phyloP scores from a whole-genome alignment of 2,113 vertebrate species.

The Glaucomys volans region DNA sequence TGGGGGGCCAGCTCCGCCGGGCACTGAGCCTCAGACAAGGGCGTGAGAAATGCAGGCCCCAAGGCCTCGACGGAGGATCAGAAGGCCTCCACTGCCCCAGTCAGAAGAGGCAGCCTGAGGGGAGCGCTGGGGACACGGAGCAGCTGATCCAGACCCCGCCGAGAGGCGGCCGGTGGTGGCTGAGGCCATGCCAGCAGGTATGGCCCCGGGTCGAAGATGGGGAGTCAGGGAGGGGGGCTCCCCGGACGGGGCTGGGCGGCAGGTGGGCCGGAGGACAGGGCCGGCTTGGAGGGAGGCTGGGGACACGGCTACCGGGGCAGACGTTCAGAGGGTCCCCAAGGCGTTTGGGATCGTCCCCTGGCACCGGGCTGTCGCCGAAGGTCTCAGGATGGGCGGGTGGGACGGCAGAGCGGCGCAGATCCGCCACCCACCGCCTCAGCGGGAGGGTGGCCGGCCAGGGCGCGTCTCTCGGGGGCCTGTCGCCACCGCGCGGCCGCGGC shows the following conservation, averaged over 20 bases:
- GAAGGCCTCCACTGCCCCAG: neutral
- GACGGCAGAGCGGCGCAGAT: too few relatives aligned
- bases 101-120: neutral
- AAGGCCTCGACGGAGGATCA: neutral
- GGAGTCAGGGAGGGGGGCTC: rapidly evolving
- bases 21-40: conserved; percentile 62
- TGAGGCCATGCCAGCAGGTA: conserved; percentile 74
- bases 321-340: neutral
- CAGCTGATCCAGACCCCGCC: conserved; percentile 66
- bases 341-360: neutral
- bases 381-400: neutral
- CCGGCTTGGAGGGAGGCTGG: neutral
- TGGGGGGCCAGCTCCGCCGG: neutral
- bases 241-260: too few relatives aligned
- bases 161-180: conserved; percentile 34
- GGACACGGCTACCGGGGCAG: neutral
- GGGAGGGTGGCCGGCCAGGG: neutral
- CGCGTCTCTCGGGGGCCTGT: conserved; percentile 40
- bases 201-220: neutral
- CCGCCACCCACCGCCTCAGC: too few relatives aligned
- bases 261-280: too few relatives aligned
- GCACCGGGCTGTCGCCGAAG: neutral
- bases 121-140: conserved; percentile 50
- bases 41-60: neutral
- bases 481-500: conserved; percentile 64